Evolutionary conservation across 2,113 vertebrate species (phyloP), one percentile per base, ranked within the genome.

Genomic region (Sardina pilchardus): DNA sequence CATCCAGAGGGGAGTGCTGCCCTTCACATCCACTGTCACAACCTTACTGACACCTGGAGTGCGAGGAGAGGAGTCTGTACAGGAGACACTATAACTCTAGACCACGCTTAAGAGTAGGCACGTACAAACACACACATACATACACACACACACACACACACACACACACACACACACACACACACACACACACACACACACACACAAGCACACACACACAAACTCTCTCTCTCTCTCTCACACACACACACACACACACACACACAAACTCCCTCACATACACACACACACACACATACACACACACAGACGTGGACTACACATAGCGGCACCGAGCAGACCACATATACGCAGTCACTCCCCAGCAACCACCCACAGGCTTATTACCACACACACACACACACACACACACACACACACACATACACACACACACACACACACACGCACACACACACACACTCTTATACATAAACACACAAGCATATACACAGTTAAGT

Each of bases 11-110:
- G 97, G 97, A 90, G 96, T 93, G 87, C 87, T 96, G 42, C 97
- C 98, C 90, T 99, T 99, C 91, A 99, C 97, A 0, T 99, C 98
- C 92, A 99, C 98, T 0, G 98, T 99, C 88, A 99, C 98, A 6
- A 99, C 97, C 95, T 99, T 99, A 94, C 98, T 99, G 93, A 99
- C 96, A 6, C 98, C 98, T 99, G 96, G 7, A 90, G 93, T 92
- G 93, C 92, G 92, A 94, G 93, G 91, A 95, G 94, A 94, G 92
- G 93, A 93, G 94, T 95, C 94, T 94, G 94, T 93, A 91, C 90
- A 93, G 88, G 90, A 92, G 92, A 95, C 90, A 94, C 93, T 94
- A 94, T 92, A 92, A 94, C 93, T 94, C 93, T 94, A 93, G 92
- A 94, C 89, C 92, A 92, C 86, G 90, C 93, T 90, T 89, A 90